phyloP scores from a whole-genome alignment of 2,797 vertebrate species.

The Molossus alvarezi region DNA sequence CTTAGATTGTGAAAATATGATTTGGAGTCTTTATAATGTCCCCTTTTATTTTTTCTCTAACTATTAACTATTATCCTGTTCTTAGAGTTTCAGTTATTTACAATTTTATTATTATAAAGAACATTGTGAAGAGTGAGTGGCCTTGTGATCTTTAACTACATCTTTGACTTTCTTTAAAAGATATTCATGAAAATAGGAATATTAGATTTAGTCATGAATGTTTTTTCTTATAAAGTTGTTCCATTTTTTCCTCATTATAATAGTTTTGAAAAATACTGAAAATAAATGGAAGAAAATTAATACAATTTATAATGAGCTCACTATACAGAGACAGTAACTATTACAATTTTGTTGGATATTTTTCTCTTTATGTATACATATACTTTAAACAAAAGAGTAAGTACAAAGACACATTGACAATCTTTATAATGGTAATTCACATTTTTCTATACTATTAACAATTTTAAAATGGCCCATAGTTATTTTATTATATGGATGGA shows the following conservation, averaged over 20 bases:
- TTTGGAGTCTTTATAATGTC: constrained; percentile 37
- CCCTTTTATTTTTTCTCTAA: neutral
- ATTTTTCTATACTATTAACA: neutral
- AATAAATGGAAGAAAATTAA: constrained; percentile 21
- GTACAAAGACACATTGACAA: neutral
- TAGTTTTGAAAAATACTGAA: neutral
- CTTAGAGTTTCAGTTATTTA: constrained; percentile 36
- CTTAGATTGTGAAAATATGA: constrained; percentile 48
- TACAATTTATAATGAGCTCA: constrained; percentile 19
- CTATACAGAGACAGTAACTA: neutral
- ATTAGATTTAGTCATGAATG: constrained; percentile 33
- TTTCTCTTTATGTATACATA: neutral
- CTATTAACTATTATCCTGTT: constrained; percentile 28
- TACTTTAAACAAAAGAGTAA: constrained; percentile 35
- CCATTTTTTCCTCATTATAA: neutral
- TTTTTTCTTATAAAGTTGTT: constrained; percentile 57
- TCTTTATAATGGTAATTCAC: neutral
- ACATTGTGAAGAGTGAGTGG: constrained; percentile 4
- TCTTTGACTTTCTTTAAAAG: constrained; percentile 35
- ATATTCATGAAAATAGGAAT: constrained; percentile 29
- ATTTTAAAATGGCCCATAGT: neutral
- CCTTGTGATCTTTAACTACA: neutral
- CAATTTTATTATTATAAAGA: constrained; percentile 24
- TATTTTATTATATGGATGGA: neutral
- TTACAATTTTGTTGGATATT: neutral